Conservation (phyloP, 2,113 vertebrate species). For the Anarhynchus alexandrinus region DNA sequence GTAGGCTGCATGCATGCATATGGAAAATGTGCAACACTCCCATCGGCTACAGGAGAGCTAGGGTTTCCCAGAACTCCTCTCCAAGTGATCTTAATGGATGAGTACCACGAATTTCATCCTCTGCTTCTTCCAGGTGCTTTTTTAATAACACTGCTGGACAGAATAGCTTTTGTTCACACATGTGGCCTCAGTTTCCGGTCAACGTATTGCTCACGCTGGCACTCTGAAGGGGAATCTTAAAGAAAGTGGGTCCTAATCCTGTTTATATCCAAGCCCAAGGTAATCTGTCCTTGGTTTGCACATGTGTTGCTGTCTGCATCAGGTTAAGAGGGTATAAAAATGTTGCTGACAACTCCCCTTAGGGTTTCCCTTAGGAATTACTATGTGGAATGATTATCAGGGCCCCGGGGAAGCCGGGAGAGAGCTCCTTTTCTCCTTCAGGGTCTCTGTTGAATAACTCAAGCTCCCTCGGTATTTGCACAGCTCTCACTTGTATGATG, state of each 20-base stretch:
- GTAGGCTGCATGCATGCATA: background rate
- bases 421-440: background rate
- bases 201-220: background rate
- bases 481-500: background rate
- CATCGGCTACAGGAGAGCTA: background rate
- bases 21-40: background rate
- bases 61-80: background rate
- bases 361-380: background rate
- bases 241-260: background rate
- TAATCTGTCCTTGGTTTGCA: background rate
- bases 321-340: background rate
- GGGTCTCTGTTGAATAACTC: background rate
- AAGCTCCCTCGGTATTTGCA: background rate
- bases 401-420: background rate
- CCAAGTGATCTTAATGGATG: background rate
- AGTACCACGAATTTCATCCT: background rate
- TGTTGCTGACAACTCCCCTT: background rate
- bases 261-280: background rate
- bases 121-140: background rate
- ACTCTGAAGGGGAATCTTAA: background rate
- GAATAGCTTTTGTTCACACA: background rate
- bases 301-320: background rate
- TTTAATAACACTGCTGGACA: background rate
- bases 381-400: background rate
- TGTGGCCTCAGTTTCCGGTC: constrained; percentile 27